Percentiles rank a stretch among this genome's conserved stretches.
These are phyloP conservation scores for Tympanoctomys barrerae DNA, from an alignment of 2,797 vertebrate species.

Conservation along the genomic window DNA sequence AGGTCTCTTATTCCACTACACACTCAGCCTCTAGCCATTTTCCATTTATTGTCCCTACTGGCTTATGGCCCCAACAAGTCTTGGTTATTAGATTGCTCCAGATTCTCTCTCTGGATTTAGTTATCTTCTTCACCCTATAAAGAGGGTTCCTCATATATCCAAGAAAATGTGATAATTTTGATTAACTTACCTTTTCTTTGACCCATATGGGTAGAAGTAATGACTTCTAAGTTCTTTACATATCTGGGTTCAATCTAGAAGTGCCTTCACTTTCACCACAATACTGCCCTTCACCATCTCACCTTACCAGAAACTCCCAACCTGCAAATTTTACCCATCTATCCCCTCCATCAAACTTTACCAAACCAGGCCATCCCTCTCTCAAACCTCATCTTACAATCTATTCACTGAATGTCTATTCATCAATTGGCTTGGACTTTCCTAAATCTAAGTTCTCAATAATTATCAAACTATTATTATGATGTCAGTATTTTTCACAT, in stretches of 20 bases:
- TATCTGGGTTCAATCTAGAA: neutral
- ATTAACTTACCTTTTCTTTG: neutral
- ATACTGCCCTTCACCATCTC: neutral
- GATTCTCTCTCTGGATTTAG: neutral
- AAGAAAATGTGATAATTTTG: neutral
- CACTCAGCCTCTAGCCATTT: neutral
- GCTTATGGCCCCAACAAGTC: neutral
- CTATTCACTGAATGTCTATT: neutral
- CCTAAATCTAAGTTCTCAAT: neutral
- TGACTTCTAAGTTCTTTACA: neutral
- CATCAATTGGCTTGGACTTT: neutral
- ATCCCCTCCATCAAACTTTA: neutral
- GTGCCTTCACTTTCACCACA: neutral
- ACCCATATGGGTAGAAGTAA: neutral
- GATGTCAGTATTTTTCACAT: conserved; percentile 3
- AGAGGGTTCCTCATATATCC: neutral
- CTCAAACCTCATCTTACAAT: neutral
- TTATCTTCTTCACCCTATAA: neutral
- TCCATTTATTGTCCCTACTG: neutral
- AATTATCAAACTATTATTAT: neutral
- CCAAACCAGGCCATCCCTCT: neutral
- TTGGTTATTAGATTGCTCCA: neutral
- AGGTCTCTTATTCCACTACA: neutral
- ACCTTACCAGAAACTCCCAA: neutral
- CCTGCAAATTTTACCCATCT: neutral